A percentile compares a stretch with the other conserved stretches of the same genome.
Conservation (phyloP, 2,888 invertebrate genomes). For the Anarsia innoxiella region DNA sequence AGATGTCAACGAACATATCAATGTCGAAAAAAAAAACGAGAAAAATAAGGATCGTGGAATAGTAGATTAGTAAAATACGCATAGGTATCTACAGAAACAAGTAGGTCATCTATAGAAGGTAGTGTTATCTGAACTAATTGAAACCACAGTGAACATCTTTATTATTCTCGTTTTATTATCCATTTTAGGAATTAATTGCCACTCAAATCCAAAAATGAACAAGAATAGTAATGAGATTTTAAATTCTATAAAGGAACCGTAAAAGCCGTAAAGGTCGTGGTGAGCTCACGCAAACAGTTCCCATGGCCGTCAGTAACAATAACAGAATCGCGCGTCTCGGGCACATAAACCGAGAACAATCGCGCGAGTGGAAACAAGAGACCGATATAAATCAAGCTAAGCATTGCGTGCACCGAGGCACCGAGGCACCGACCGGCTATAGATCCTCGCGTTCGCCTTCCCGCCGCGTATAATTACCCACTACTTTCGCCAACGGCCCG, state of each 20-base stretch:
- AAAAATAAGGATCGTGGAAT: too few species aligned
- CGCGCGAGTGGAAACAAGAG: slow-evolving; percentile 64
- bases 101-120: too few species aligned
- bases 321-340: slow-evolving; percentile 50
- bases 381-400: slow-evolving; percentile 70
- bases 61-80: too few species aligned
- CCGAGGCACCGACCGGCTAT: slow-evolving; percentile 60
- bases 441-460: slow-evolving; percentile 62
- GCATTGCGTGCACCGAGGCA: slow-evolving; percentile 69
- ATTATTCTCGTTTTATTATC: background rate
- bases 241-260: slow-evolving; percentile 27
- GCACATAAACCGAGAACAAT: slow-evolving; percentile 66
- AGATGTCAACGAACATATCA: slow-evolving; percentile 10
- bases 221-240: slow-evolving; percentile 35
- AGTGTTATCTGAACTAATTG: too few species aligned
- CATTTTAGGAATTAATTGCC: background rate
- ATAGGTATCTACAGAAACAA: too few species aligned
- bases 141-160: too few species aligned
- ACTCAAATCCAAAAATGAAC: slow-evolving; percentile 26
- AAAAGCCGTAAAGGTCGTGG: slow-evolving; percentile 47
- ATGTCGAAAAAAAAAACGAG: slow-evolving; percentile 5
- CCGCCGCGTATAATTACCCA: slow-evolving; percentile 64
- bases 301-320: slow-evolving; percentile 64
- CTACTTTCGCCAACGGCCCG: slow-evolving; percentile 68
- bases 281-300: slow-evolving; percentile 47